phyloP scores from a whole-genome alignment of 2,888 invertebrate species.

The Pseudanteris insignis region DNA sequence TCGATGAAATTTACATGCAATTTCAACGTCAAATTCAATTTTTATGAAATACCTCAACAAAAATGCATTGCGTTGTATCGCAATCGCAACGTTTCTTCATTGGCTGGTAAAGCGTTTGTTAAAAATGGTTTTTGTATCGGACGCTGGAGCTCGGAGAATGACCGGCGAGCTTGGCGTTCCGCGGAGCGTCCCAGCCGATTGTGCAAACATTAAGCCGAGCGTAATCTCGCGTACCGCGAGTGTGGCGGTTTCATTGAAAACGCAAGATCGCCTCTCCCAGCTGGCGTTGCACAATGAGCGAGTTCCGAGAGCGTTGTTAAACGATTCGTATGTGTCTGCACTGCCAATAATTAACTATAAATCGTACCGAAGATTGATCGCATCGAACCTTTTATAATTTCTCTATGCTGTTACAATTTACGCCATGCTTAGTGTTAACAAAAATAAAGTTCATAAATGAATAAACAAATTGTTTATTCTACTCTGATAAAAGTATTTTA shows the following conservation, averaged over 20 bases:
- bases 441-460: too few relatives aligned
- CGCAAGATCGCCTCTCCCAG: slow-evolving; percentile 41
- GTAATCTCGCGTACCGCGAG: slow-evolving; percentile 41
- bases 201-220: slow-evolving; percentile 32
- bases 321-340: slow-evolving; percentile 37
- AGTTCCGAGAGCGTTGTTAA: slow-evolving; percentile 39
- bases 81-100: too few relatives aligned
- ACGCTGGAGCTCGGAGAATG: slow-evolving; percentile 8
- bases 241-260: slow-evolving; percentile 45
- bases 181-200: slow-evolving; percentile 38
- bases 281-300: slow-evolving; percentile 41
- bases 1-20: too few relatives aligned
- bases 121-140: slow-evolving; percentile 24
- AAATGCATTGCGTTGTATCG: too few relatives aligned
- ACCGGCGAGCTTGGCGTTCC: slow-evolving; percentile 31
- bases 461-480: too few relatives aligned
- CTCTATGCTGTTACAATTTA: not conserved
- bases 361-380: slow-evolving; percentile 34
- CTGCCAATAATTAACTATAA: slow-evolving; percentile 44
- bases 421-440: too few relatives aligned
- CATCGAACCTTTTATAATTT: too few relatives aligned
- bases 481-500: too few relatives aligned
- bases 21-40: too few relatives aligned
- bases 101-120: too few relatives aligned
- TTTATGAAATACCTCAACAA: too few relatives aligned